phyloP scores from a whole-genome alignment of 2,797 vertebrate species.

The Catamblyrhynchus diadema region DNA sequence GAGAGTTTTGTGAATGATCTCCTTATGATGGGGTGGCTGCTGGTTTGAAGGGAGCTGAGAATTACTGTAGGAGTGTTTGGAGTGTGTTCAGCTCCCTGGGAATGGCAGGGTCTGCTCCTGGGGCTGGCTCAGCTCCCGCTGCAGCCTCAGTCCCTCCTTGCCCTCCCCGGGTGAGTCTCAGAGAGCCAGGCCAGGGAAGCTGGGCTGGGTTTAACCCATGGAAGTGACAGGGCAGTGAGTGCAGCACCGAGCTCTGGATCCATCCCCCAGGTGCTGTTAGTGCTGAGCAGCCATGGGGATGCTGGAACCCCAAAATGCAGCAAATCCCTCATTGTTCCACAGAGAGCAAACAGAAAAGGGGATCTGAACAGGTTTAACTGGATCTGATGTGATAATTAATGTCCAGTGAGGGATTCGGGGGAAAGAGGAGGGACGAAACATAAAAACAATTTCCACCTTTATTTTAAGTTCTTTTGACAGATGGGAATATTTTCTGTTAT shows the following conservation, averaged over 20 bases:
- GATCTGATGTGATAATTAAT: conserved; percentile 16
- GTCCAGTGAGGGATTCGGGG: neutral
- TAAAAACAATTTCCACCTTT: conserved; percentile 46
- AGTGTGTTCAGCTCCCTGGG: neutral
- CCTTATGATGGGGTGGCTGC: neutral
- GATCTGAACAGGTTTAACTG: neutral
- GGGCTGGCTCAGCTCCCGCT: neutral
- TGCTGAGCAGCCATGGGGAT: rapidly evolving
- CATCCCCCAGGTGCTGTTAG: rapidly evolving
- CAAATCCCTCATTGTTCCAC: rapidly evolving
- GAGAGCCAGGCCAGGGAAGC: neutral
- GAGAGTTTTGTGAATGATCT: conserved; percentile 30
- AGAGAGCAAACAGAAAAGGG: neutral
- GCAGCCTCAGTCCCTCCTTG: neutral
- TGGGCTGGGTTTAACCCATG: neutral
- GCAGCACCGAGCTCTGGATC: neutral
- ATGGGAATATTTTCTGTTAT: conserved; percentile 65
- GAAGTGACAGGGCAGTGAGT: rapidly evolving
- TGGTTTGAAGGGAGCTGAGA: conserved; percentile 11
- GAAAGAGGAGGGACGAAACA: neutral
- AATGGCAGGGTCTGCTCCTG: neutral
- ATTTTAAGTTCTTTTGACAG: conserved; percentile 51
- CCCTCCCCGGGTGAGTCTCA: rapidly evolving
- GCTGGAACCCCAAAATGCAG: neutral
- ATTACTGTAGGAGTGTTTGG: neutral